phyloP scores from a whole-genome alignment of 2,888 invertebrate genomes.

The Mesopsocus fuscifrons region DNA sequence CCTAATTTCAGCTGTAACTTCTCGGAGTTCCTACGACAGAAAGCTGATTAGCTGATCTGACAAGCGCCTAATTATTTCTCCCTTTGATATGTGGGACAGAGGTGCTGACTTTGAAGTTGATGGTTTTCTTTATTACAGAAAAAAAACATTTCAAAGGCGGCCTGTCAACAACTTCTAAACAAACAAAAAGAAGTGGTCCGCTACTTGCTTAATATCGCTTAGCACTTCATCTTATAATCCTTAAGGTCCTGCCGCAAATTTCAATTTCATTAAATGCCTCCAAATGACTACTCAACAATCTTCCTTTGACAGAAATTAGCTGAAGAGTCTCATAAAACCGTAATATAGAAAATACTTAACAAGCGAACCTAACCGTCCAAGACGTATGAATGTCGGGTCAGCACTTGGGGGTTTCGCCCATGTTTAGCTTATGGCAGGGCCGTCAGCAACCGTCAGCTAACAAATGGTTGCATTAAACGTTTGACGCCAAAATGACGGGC shows the following conservation, averaged over 20 bases:
- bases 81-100: no score
- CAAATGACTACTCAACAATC: background rate
- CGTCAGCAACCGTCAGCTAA: background rate
- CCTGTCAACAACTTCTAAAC: no score
- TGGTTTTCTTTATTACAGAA: background rate
- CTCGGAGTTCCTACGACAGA: no score
- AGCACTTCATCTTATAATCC: no score
- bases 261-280: background rate
- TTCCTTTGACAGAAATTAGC: background rate
- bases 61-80: no score
- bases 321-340: background rate
- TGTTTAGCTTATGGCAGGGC: background rate
- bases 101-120: background rate
- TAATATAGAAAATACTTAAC: background rate
- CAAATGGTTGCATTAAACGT: slow-evolving; percentile 10
- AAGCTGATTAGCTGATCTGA: no score
- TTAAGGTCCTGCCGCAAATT: background rate
- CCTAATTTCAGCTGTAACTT: no score
- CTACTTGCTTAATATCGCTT: no score
- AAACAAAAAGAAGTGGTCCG: background rate
- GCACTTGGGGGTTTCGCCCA: background rate
- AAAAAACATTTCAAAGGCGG: background rate
- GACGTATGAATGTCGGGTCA: background rate
- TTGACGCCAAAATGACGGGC: slow-evolving; percentile 9
- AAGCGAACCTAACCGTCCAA: background rate